A percentile compares a stretch with the other conserved stretches of the same genome.
phyloP scores from a whole-genome alignment of 2,113 vertebrate species.

The Cichladusa arquata region DNA sequence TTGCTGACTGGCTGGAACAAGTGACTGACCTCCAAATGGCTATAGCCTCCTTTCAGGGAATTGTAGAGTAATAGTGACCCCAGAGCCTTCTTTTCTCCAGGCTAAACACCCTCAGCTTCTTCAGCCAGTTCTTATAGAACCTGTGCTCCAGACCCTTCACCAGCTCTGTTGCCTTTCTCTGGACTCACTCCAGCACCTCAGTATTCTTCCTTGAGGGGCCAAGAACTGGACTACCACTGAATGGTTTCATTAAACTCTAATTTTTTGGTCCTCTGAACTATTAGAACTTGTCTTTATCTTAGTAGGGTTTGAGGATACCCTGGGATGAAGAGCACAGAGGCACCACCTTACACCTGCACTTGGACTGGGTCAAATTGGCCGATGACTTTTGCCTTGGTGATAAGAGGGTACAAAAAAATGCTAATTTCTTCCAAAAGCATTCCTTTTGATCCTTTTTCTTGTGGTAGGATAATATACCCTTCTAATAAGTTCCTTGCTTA shows the following conservation, averaged over 20 bases:
- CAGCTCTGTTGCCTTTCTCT: background rate
- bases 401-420: background rate
- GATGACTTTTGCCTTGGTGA: background rate
- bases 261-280: background rate
- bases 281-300: background rate
- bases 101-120: background rate
- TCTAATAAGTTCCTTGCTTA: background rate
- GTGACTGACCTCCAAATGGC: background rate
- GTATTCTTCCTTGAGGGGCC: background rate
- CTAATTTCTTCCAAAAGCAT: background rate
- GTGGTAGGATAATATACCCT: background rate
- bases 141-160: background rate
- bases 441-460: background rate
- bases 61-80: background rate
- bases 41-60: background rate
- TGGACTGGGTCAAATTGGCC: background rate
- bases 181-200: background rate
- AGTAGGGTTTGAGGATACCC: background rate
- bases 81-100: background rate
- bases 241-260: background rate
- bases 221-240: background rate
- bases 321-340: background rate
- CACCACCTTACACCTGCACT: background rate
- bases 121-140: background rate
- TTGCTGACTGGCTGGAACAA: accelerated